Percentiles rank a stretch among this genome's conserved stretches.
phyloP scores from a whole-genome alignment of 2,113 vertebrate genomes.

The Xiphophorus couchianus region DNA sequence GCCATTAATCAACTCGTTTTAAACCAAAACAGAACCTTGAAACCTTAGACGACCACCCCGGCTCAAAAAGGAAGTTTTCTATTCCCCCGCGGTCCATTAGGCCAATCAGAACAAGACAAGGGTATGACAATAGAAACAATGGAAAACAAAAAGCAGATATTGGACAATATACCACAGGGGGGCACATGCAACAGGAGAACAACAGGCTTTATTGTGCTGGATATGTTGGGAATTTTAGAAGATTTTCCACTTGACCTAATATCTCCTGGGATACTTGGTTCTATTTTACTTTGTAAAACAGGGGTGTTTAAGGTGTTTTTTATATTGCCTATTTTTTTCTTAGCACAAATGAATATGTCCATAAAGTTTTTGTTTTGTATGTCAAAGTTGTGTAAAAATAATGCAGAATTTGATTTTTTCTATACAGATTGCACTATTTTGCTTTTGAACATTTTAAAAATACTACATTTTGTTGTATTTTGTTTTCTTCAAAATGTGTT shows the following conservation, averaged over 20 bases:
- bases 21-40: constrained; percentile 63
- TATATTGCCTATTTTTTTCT: background rate
- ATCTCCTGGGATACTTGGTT: constrained; percentile 38
- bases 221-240: constrained; percentile 38
- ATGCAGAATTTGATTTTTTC: background rate
- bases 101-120: constrained; percentile 63
- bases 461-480: too few relatives aligned
- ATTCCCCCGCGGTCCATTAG: constrained; percentile 67
- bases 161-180: constrained; percentile 54
- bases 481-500: too few relatives aligned
- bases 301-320: background rate
- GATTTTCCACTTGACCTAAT: constrained; percentile 28
- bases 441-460: background rate
- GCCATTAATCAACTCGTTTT: constrained; percentile 79
- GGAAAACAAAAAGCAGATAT: constrained; percentile 51
- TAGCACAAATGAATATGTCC: background rate
- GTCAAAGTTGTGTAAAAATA: background rate
- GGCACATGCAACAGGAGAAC: constrained; percentile 50
- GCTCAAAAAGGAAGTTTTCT: constrained; percentile 76
- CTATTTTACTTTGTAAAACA: constrained; percentile 21
- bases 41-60: constrained; percentile 65
- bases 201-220: constrained; percentile 48
- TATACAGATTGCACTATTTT: background rate
- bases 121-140: constrained; percentile 60
- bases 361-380: background rate